Evolutionary conservation across 1,140 invertebrate genomes (phyloP).

Genomic region (Rhizoglyphus robini): DNA sequence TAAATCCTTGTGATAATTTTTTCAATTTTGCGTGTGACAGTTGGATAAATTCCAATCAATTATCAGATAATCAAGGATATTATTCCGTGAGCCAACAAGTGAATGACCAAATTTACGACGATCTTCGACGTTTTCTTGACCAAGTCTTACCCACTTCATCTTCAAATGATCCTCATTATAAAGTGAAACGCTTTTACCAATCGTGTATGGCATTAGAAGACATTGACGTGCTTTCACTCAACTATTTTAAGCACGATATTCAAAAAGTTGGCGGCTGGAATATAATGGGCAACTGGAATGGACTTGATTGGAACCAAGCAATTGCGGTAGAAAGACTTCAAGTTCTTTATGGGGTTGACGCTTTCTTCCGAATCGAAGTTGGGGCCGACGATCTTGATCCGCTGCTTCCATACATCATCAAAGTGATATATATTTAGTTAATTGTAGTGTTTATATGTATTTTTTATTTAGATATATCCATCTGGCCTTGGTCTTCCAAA

Average conservation of each 20-base stretch:
- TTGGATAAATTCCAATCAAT: conserved; percentile 3
- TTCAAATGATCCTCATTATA: conserved; percentile 10
- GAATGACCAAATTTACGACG: neutral
- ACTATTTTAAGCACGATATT: conserved; percentile 19
- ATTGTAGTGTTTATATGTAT: neutral
- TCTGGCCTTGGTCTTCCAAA: conserved; percentile 13
- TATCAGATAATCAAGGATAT: neutral
- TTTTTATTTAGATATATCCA: conserved; percentile 13
- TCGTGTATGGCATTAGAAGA: conserved; percentile 19
- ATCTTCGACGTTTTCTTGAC: conserved; percentile 17
- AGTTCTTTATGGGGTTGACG: conserved; percentile 10
- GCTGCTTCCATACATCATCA: conserved; percentile 17
- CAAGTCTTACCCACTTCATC: neutral
- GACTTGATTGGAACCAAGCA: neutral
- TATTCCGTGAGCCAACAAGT: conserved; percentile 13
- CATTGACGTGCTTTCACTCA: conserved; percentile 4
- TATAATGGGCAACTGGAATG: conserved; percentile 9
- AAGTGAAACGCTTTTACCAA: conserved; percentile 15
- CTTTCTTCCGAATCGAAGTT: conserved; percentile 14
- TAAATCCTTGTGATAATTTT: conserved; percentile 18
- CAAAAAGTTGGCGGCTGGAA: conserved; percentile 18
- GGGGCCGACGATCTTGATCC: conserved; percentile 18
- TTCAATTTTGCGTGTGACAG: conserved; percentile 8
- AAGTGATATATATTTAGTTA: neutral
- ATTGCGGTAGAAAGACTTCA: neutral